Base-by-base conservation (phyloP, 2,888 invertebrate genomes). In the Drosophila phalerata region DNA sequence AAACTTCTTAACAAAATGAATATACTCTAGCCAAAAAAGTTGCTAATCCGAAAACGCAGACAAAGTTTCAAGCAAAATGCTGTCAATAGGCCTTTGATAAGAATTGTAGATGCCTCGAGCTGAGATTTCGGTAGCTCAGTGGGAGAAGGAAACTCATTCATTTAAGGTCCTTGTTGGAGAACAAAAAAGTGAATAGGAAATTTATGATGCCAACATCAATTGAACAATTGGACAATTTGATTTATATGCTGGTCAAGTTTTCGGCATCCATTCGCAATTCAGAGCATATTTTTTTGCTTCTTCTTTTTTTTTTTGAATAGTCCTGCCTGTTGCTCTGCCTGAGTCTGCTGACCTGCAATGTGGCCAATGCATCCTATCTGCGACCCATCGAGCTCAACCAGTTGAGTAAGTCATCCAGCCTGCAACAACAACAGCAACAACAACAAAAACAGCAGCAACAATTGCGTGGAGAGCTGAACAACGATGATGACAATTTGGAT, bases 311-410 rank as follows among this genome's bases (percentile, higher is more conserved):
- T 38, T 43, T n/a, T 60, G 0, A 34, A 8, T 19, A 91, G 80
- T 78, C 76, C 53, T 90, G 81, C 75, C 75, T 89, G 64, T 81
- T 89, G 77, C 78, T 90, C 62, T 88, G 91, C 75, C 58, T 90
- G 37, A 77, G 89, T 70, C 74, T 88, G 73, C 65, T 90, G 58
- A 78, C 81, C 67, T 79, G 89, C 77, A 78, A 86, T 71, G 69
- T 84, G 72, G 87, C 79, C 15, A 71, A 69, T 52, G 86, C 89
- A 15, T 80, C 90, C 32, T 89, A 57, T 57, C 65, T 92, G 79
- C 90, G 90, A 57, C 78, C 90, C n/a, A 52, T 91, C 60, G 90
- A 91, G 61, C 77, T 90, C 28, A 80, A 79, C 30, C 90, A 90
- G 55, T 58, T 91, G 52, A 49, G 47, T 65, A 85, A 84, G 32